Conservation (phyloP, 1,140 invertebrate genomes). For the Penaeus chinensis region DNA sequence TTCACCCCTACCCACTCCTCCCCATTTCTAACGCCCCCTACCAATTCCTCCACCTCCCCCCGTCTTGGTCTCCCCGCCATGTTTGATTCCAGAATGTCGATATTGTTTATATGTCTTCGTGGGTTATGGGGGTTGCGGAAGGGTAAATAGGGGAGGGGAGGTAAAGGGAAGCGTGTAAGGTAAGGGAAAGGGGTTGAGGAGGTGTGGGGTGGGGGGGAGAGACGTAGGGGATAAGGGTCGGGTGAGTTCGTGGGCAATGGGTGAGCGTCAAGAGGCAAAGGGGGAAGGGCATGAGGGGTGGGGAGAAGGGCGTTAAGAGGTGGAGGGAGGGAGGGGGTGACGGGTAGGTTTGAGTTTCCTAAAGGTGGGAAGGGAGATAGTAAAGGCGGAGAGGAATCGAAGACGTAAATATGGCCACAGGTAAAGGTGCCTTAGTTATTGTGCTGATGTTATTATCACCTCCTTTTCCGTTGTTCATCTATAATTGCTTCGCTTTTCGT, state of each 20-base stretch:
- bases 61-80: too few species aligned
- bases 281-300: neutral
- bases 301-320: neutral
- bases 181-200: neutral
- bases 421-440: too few species aligned
- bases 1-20: neutral
- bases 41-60: too few species aligned
- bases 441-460: too few species aligned
- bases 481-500: too few species aligned
- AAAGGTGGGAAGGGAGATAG: neutral
- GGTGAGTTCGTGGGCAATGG: neutral
- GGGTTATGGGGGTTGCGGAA: neutral
- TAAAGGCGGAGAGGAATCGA: neutral
- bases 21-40: too few species aligned
- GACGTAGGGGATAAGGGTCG: neutral
- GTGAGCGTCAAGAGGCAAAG: neutral
- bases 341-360: neutral
- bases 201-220: neutral
- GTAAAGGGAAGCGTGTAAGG: neutral
- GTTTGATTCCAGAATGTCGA: too few species aligned
- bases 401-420: too few species aligned
- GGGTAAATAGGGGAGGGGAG: neutral
- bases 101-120: neutral
- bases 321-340: neutral
- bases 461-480: too few species aligned